Base-by-base conservation (phyloP, 2,113 vertebrate species). In the Struthio camelus region DNA sequence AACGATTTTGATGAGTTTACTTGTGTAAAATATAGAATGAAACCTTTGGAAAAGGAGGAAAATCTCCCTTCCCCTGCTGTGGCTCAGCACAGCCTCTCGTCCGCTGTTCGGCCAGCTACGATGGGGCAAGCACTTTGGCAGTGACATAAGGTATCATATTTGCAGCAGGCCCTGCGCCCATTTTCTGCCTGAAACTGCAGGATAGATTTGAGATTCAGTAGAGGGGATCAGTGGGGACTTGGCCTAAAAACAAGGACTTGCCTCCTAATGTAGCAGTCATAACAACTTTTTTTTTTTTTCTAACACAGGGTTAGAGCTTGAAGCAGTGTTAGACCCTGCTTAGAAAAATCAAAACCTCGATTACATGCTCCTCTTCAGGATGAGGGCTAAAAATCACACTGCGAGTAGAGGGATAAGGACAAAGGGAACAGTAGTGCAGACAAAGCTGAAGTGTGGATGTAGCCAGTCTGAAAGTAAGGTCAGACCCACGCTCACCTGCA, bases 291-390 rank as follows among this genome's bases (percentile, higher is more conserved):
- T 10, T 30, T 44, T 40, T 0, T 54, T 66, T 54, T 14, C 5
- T 10, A 2, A 32, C 66, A 4, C 3, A 2, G 5, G 0, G 6
- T 19, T 54, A 19, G 46, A 38, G 56, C 42, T 53, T 34, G 11
- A 2, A 50, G 65, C 34, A 4, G 24, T 0, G 40, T 34, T 24
- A 54, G 69, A 54, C 19, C 28, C 34, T 34, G 40, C 79, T 48
- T n/a, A 4, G 28, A 16, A 42, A 32, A 28, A 70, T 62, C 27
- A 19, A 32, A 40, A 9, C 23, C 23, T 1, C 1, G 42, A 19
- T 0, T 17, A 5, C 4, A 0, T 0, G 1, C 19, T n/a, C 27
- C 12, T 15, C 27, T 14, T 40, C 4, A 3, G 42, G 75, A 9
- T n/a, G 1, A 18, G 5, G 25, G 1, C 7, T 2, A 6, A 4